phyloP scores from a whole-genome alignment of 2,797 vertebrate species.

The Eremophila alpestris region DNA sequence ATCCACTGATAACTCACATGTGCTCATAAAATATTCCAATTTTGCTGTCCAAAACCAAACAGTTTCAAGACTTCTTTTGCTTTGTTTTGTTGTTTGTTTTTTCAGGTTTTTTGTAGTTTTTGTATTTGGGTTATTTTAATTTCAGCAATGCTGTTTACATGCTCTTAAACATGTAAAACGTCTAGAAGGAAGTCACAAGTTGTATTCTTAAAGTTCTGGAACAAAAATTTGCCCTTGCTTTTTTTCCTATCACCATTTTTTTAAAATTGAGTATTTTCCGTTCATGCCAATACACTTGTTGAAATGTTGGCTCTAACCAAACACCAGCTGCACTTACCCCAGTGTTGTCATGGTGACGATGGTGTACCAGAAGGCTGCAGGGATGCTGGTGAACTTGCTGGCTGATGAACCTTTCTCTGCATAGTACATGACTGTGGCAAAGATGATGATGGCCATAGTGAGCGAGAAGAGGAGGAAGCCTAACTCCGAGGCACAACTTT shows the following conservation, averaged over 20 bases:
- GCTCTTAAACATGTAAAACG: background rate
- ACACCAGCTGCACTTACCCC: conserved; percentile 84
- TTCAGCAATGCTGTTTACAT: background rate
- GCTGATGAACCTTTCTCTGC: conserved; percentile 92
- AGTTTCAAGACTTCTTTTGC: background rate
- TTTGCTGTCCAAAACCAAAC: background rate
- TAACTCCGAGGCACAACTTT: conserved; percentile 94
- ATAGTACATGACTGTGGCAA: conserved; percentile 97
- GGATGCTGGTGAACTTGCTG: conserved; percentile 98
- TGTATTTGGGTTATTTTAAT: background rate
- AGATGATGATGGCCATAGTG: conserved; percentile 98
- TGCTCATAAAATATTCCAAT: background rate
- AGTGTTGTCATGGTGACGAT: conserved; percentile 99
- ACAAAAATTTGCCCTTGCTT: background rate
- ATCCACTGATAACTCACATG: background rate
- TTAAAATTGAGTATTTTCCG: background rate
- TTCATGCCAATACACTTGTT: background rate
- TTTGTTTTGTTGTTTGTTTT: background rate
- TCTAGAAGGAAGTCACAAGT: background rate
- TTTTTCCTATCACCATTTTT: background rate
- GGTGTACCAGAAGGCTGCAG: conserved; percentile 98
- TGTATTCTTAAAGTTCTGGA: background rate
- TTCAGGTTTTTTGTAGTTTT: background rate
- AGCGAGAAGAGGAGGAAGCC: conserved; percentile 97
- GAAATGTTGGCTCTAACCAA: conserved; percentile 34